Evolutionary conservation across 2,113 vertebrate genomes (phyloP), one percentile per base, ranked within the genome.

Genomic region (Aix galericulata): DNA sequence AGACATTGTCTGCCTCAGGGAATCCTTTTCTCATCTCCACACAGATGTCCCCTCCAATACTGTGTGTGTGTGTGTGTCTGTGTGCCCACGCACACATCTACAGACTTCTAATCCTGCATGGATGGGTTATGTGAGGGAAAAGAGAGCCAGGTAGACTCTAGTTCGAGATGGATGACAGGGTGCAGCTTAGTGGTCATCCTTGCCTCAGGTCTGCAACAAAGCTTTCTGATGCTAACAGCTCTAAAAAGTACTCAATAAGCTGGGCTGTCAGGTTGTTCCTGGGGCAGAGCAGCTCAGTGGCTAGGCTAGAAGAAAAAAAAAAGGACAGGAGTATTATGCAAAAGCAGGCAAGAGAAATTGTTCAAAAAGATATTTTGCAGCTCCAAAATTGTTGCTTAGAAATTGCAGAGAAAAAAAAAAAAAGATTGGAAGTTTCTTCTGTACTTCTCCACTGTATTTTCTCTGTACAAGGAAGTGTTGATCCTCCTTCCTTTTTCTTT

Each of bases 71-170:
- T 23, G 4, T 53, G 53, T 26, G 13, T 29, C 0, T 67, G 22
- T 27, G 21, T 0, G 0, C 1, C 44, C 44, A 44, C 17, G 17
- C 44, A 44, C 44, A 2, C 40, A 40, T 40, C 9, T 0, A 0
- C 11, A 26, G 40, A 53, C 48, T 40, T 84, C n/a, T 38, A 36
- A 32, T 21, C 20, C 58, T 44, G 20, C 16, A 36, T 36, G 60
- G 5, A 1, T 8, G 7, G 31, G n/a, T 67, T 55, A 55, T 0
- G 2, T 36, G 21, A 85, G 52, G 23, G 36, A 38, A 48, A 58
- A 17, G 58, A 53, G 13, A 53, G 36, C 9, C 32, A 27, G 12
- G 42, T 3, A 17, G 31, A 8, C 48, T 62, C 71, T 22, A 60
- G 55, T 15, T 58, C 8, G 6, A 29, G 17, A 42, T 67, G 42